Evolutionary conservation across 2,113 vertebrate species (phyloP).

Genomic region (Phylloscopus trochiloides): DNA sequence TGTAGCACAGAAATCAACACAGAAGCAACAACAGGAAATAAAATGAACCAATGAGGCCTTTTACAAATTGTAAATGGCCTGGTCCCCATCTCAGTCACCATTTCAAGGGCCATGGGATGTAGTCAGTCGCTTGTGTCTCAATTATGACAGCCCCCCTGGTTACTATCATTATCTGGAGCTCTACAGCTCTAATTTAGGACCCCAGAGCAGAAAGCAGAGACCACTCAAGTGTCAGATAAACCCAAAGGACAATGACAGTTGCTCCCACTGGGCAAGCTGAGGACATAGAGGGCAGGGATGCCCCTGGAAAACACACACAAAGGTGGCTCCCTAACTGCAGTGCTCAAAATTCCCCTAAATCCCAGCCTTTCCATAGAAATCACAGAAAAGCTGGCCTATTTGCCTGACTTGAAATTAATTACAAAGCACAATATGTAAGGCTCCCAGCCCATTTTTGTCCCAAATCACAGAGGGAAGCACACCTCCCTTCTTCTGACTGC

Average conservation of each 20-base stretch:
- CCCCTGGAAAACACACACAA: not conserved
- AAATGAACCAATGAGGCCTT: not conserved
- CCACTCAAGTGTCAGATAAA: not conserved
- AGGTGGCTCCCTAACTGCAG: not conserved
- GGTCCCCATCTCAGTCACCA: not conserved
- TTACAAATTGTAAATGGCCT: not conserved
- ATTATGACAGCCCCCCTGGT: fast-evolving
- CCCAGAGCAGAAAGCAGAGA: not conserved
- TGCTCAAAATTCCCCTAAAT: not conserved
- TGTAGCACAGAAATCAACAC: not conserved
- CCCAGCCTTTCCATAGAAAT: not conserved
- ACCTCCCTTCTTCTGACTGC: not conserved
- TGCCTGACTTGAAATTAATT: not conserved
- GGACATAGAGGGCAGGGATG: not conserved
- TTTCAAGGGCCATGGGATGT: not conserved
- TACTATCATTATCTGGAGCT: not conserved
- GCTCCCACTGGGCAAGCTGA: fast-evolving
- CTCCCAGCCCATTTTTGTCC: not conserved
- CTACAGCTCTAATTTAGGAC: not conserved
- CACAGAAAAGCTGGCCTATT: not conserved
- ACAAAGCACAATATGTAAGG: not conserved
- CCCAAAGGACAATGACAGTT: not conserved
- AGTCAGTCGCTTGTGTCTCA: not conserved
- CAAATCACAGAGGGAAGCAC: not conserved
- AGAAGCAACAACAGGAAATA: not conserved